phyloP scores from a whole-genome alignment of 2,888 invertebrate species.

The Seladonia tumulorum region DNA sequence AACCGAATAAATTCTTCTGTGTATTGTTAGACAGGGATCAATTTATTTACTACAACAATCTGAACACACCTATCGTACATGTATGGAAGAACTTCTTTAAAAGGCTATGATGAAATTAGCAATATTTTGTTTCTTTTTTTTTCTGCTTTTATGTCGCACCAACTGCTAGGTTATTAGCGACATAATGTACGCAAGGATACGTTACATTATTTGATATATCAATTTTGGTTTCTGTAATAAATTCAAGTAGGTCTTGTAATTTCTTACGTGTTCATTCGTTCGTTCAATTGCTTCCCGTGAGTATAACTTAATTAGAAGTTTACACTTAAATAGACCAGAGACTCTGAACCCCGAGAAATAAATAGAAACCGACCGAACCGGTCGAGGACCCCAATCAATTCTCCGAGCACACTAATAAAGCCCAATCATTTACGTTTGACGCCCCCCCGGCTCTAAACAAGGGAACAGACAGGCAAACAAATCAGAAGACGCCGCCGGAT shows the following conservation, averaged over 20 bases:
- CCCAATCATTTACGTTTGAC: not conserved
- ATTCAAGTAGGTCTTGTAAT: no score
- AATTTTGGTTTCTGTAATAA: no score
- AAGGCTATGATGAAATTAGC: not conserved
- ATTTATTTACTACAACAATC: no score
- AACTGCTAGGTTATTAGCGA: no score
- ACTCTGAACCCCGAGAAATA: not conserved
- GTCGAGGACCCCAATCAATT: not conserved
- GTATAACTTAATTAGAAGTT: not conserved
- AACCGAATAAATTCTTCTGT: no score
- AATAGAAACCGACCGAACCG: not conserved
- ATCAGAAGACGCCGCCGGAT: constrained; percentile 1
- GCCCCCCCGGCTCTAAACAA: not conserved
- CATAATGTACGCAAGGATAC: no score
- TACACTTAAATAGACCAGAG: not conserved
- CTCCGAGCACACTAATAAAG: constrained; percentile 1
- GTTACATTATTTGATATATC: no score
- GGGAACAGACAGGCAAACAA: not conserved
- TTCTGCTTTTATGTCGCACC: no score
- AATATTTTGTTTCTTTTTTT: not conserved
- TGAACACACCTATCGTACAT: not conserved
- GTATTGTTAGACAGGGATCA: no score
- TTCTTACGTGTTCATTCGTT: no score
- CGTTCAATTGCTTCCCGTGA: not conserved
- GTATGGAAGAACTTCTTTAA: not conserved